Evolutionary conservation across 2,797 vertebrate species (phyloP), one percentile per base, ranked within the genome.

Genomic region (Synaphobranchus kaupii): DNA sequence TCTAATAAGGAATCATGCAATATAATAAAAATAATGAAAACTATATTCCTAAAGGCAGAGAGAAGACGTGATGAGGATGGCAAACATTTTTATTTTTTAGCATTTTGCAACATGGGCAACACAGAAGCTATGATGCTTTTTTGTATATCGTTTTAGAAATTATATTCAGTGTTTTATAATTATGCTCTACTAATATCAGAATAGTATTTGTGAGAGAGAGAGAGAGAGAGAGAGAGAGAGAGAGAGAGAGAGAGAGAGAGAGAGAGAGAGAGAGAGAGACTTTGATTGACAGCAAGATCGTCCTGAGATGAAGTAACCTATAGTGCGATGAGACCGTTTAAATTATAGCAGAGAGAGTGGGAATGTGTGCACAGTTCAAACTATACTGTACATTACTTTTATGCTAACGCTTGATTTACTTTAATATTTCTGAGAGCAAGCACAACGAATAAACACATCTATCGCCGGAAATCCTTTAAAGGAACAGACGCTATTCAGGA

Each of bases 291-390:
- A 96, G 93, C 89, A 89, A 85, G 76, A 63, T 88, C 90, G 92
- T 92, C 92, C 92, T 89, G 90, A 92, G 93, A 92, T 93, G 93
- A 93, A 94, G 89, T 78, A 86, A 89, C 93, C 92, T 56, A 17
- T 56, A 56, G 54, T 2, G 54, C 17, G 54, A 84, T 88, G 89
- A 68, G 88, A 91, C 89, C 94, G 97, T 95, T 96, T 97, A 66
- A 66, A 25, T 97, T 97, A 96, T 97, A 97, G 96, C 90, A 73
- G 93, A 89, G 91, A 88, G 92, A 94, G 93, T 84, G 93, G 92
- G 91, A n/a, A 85, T 60, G 86, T 85, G 85, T 56, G 91, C 73
- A 92, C 92, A 90, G 81, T 85, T 85, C 86, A 90, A 88, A 88
- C 87, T 87, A 84, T 84, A 88, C 87, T 73, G 85, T 87, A 84